Base-by-base conservation (phyloP, 1,140 invertebrate genomes). In the Chrysoperla carnea region DNA sequence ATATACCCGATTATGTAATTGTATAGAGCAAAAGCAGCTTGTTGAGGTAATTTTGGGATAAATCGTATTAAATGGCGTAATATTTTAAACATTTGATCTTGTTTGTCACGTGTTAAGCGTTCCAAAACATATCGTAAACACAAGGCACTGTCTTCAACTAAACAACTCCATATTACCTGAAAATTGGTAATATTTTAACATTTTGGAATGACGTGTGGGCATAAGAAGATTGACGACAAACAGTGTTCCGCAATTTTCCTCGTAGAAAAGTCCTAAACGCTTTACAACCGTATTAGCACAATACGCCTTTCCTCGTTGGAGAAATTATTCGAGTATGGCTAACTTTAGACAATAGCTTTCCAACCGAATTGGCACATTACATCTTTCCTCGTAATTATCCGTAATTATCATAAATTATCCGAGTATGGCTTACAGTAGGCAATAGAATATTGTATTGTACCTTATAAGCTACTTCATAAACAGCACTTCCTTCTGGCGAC, bases 1-100 rank as follows among this genome's bases (percentile, higher is more conserved):
- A 99, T 85, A 56, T 96, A 99, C 12, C 96, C 96, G 54, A 99
- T 96, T 46, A 99, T 84, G 51, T 98, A 98, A 70, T 99, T 99
- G 60, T 98, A 96, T 0, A 99, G 61, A n/a, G 90, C 86, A 64
- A 96, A 97, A 1, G 95, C 95, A 6, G 94, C 93, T 63, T 99
- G 94, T 48, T 95, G 88, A 0, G 95, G 95, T 29, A 99, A 60
- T 43, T 88, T 78, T 4, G 87, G 86, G 43, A 97, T 84, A 59
- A 92, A 93, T 43, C 92, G 71, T 13, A 99, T 85, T 1, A 99
- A 66, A 54, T 95, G 91, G 6, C 94, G 67, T 6, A 99, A 60
- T 9, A 87, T 73, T 62, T 95, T 93, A 54, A 98, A 86, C 79
- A 98, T 90, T 42, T 91, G 74, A 54, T 96, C 91, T 66, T 95